Conservation (phyloP, 2,113 vertebrate species). For the Pterocles orientalis region DNA sequence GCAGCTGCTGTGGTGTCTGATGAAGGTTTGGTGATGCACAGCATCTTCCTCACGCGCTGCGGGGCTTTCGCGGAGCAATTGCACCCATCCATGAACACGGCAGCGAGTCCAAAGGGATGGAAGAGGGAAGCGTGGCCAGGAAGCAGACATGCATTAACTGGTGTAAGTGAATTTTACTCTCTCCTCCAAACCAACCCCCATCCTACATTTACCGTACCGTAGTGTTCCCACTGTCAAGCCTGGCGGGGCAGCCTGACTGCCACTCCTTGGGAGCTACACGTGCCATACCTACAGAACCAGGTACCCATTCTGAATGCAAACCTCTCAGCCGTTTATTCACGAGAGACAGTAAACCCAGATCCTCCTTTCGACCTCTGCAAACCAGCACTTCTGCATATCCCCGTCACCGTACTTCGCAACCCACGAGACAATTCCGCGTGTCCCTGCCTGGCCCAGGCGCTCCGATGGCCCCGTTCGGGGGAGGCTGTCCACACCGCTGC, state of each 20-base stretch:
- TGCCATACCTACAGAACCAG: background rate
- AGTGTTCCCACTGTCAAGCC: background rate
- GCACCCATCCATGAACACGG: background rate
- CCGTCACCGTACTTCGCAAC: background rate
- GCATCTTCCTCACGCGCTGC: background rate
- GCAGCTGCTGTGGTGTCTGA: background rate
- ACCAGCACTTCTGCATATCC: background rate
- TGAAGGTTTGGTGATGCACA: background rate
- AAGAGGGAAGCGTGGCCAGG: background rate
- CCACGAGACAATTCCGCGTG: background rate
- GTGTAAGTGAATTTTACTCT: background rate
- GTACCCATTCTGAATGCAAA: background rate
- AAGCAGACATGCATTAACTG: background rate
- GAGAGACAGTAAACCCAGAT: background rate
- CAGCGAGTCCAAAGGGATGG: background rate
- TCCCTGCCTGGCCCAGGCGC: background rate
- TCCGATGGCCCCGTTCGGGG: background rate
- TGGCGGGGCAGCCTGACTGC: background rate
- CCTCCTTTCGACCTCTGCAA: background rate
- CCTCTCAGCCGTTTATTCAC: background rate
- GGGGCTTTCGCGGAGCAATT: background rate
- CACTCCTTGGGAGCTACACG: background rate
- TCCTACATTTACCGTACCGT: rapidly evolving
- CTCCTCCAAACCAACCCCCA: background rate
- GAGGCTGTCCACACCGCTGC: background rate